A percentile compares a stretch with the other conserved stretches of the same genome.
Conservation (phyloP, 2,113 vertebrate genomes). For the Phalacrocorax carbo region DNA sequence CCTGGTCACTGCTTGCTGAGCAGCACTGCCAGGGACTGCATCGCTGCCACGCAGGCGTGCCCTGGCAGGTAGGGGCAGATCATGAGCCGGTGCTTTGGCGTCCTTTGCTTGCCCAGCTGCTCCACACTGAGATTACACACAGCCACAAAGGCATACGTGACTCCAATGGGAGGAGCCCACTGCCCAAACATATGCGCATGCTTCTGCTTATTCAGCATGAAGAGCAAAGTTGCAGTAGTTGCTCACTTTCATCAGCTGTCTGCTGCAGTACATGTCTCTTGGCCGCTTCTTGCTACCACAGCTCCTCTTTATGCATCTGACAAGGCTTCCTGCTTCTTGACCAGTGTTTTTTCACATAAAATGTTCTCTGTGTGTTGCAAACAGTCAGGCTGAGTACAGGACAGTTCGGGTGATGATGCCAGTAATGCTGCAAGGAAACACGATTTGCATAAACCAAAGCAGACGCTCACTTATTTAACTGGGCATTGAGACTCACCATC, state of each 20-base stretch:
- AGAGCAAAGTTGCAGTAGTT: neutral
- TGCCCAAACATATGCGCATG: rapidly evolving
- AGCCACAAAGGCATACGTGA: neutral
- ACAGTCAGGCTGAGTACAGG: neutral
- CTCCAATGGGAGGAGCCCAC: neutral
- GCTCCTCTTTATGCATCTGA: neutral
- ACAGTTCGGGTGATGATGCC: neutral
- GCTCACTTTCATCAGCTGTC: neutral
- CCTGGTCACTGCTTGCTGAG: neutral
- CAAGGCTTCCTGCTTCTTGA: neutral
- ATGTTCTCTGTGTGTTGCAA: rapidly evolving
- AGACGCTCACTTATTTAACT: neutral
- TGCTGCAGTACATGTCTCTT: neutral
- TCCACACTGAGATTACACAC: neutral
- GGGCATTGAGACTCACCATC: rapidly evolving
- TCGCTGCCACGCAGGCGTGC: rapidly evolving
- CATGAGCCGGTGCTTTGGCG: rapidly evolving
- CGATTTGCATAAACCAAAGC: neutral
- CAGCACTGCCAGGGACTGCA: rapidly evolving
- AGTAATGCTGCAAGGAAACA: neutral
- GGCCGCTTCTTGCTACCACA: neutral
- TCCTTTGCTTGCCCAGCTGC: neutral
- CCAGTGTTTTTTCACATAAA: rapidly evolving
- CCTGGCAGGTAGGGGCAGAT: neutral
- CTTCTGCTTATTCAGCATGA: neutral